A percentile compares a stretch with the other conserved stretches of the same genome.
These are phyloP conservation scores for Phylloscopus trochilus DNA, from an alignment of 2,113 vertebrate genomes.

Conservation along the genomic window DNA sequence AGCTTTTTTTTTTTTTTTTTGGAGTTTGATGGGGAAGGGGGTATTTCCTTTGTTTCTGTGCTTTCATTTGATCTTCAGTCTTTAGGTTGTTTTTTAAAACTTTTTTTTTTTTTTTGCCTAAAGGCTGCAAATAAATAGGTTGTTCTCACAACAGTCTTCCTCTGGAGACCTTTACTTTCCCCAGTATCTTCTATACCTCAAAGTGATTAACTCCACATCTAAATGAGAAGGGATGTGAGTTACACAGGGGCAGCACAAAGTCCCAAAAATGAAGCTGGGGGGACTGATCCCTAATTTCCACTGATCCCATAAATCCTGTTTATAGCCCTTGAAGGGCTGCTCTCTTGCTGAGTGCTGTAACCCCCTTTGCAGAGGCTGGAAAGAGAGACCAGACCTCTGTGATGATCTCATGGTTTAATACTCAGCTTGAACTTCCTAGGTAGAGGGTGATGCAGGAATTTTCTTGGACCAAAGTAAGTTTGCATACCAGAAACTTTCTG, in stretches of 20 bases:
- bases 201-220: not conserved
- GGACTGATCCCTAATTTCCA: not conserved
- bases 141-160: not conserved
- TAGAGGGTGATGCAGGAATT: not conserved
- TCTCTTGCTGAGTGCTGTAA: not conserved
- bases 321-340: not conserved
- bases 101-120: not conserved
- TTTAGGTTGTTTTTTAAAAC: not conserved
- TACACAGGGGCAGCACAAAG: not conserved
- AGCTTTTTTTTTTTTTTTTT: not conserved
- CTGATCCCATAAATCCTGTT: not conserved
- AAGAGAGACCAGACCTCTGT: not conserved
- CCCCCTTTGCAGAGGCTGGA: not conserved
- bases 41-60: not conserved
- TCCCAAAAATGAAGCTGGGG: rapidly evolving
- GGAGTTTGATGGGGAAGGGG: no score
- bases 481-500: not conserved
- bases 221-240: not conserved
- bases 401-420: not conserved
- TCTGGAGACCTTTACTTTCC: not conserved
- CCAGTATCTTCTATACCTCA: not conserved
- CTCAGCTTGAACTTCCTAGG: not conserved
- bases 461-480: not conserved
- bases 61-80: not conserved
- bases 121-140: not conserved